Evolutionary conservation across 2,888 invertebrate genomes (phyloP), one percentile per base, ranked within the genome.

Genomic region (Andricus quercusramuli): DNA sequence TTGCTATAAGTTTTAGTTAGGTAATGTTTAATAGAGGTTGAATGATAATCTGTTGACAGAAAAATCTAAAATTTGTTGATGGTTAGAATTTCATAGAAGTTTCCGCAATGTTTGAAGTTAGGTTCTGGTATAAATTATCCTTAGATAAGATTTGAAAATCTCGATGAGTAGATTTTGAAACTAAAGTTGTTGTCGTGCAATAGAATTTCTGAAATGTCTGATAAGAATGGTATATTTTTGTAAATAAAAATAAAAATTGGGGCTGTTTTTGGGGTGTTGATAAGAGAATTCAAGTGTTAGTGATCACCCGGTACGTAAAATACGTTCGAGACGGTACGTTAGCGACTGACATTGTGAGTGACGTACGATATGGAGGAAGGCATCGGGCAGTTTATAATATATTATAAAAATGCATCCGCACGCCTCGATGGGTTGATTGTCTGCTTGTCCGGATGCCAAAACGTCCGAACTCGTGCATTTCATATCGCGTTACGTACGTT

Each of bases 391-490:
- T 92, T 91, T 92, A 92, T 92, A 92, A 92, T 92, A 92, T 92
- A 92, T 92, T 92, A 92, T 91, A 92, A 92, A 92, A 92, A 92
- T 92, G 92, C 92, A 92, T 91, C 92, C 90, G 87, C 92, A 92
- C 91, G 92, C 90, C 92, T 92, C 92, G 92, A 92, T 92, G 92
- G 92, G 92, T 92, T 92, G 92, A 92, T 92, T 92, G 92, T 92
- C 92, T 92, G 92, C 92, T 92, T 92, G 92, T 92, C 92, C 91
- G 90, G 89, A 92, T 92, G 92, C 92, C 92, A 92, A 92, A 92
- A 92, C 91, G 92, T 92, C 92, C 90, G 86, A 92, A 92, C 91
- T 91, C 90, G 90, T 90, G 91, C 91, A 92, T 91, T 91, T 92
- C 91, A 92, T 91, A 91, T 91, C 90, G 90, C 88, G 88, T 90